These are phyloP conservation scores for Mormyrus lacerda DNA, from an alignment of 2,113 vertebrate species.

Conservation along the genomic window DNA sequence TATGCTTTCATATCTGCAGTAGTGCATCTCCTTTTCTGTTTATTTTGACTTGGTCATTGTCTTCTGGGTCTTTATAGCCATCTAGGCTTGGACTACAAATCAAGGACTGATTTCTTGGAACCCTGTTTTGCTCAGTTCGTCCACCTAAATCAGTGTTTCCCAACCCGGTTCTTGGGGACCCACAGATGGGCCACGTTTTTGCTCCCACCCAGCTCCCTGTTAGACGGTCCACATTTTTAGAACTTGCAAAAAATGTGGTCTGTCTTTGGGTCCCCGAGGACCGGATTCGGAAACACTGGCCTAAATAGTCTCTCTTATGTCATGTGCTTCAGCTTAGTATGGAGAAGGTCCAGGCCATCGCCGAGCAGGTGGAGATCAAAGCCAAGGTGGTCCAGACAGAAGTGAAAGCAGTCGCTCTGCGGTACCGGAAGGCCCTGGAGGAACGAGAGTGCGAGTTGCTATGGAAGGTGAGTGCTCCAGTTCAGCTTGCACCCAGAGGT, in stretches of 20 bases:
- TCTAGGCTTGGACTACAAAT: neutral
- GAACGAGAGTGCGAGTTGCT: conserved; percentile 93
- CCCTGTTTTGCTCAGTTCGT: neutral
- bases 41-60: neutral
- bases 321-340: conserved; percentile 76
- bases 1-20: neutral
- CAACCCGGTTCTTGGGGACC: neutral
- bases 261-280: neutral
- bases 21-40: neutral
- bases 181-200: neutral
- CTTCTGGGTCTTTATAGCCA: neutral
- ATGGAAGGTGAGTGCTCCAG: conserved; percentile 77
- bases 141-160: neutral
- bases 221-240: neutral
- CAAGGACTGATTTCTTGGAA: neutral
- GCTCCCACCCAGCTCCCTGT: neutral
- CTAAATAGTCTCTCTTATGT: neutral
- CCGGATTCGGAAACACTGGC: neutral
- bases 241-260: neutral
- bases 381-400: conserved; percentile 92
- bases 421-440: conserved; percentile 91
- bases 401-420: conserved; percentile 86
- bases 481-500: neutral
- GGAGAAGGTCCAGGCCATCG: conserved; percentile 93
- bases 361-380: conserved; percentile 96